phyloP scores from a whole-genome alignment of 2,888 invertebrate genomes.

The Drosophila niveifrons region DNA sequence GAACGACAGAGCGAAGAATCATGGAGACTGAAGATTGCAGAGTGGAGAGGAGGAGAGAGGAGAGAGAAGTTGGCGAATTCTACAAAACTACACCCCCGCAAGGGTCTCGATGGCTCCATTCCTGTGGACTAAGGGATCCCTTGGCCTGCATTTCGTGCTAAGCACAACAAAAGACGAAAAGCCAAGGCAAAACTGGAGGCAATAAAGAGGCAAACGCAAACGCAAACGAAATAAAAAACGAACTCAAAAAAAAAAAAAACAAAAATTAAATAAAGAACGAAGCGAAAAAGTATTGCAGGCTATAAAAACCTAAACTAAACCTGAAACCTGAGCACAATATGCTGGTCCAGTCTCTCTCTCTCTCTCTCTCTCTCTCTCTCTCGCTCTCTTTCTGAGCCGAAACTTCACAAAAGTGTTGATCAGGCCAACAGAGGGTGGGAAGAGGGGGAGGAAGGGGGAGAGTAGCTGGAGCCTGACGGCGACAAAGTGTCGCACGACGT shows the following conservation, averaged over 20 bases:
- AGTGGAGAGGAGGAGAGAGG: not conserved
- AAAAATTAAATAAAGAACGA: slow-evolving; percentile 7
- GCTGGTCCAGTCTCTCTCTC: slow-evolving; percentile 58
- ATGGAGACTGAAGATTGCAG: not conserved
- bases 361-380: not conserved
- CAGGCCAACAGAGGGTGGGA: slow-evolving; percentile 23
- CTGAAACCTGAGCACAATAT: slow-evolving; percentile 76
- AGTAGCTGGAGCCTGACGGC: slow-evolving; percentile 54
- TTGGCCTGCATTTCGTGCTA: slow-evolving; percentile 67
- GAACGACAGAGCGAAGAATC: slow-evolving; percentile 14
- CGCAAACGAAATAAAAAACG: slow-evolving; percentile 22
- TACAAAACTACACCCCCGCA: slow-evolving; percentile 35
- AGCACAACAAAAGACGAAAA: slow-evolving; percentile 64
- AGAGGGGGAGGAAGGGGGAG: not conserved
- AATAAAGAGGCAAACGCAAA: slow-evolving; percentile 41
- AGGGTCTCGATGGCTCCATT: not conserved
- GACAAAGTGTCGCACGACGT: slow-evolving; percentile 75
- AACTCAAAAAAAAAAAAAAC: slow-evolving; percentile 31
- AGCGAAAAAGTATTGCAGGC: slow-evolving; percentile 54
- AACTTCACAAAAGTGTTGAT: slow-evolving; percentile 57
- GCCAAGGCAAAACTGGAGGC: slow-evolving; percentile 30
- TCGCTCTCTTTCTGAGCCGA: slow-evolving; percentile 17
- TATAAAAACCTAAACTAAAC: slow-evolving; percentile 69
- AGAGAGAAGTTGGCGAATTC: not conserved
- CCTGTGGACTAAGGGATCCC: slow-evolving; percentile 7